Evolutionary conservation across 1,140 invertebrate genomes (phyloP).

Genomic region (Lasioglossum baleicum): DNA sequence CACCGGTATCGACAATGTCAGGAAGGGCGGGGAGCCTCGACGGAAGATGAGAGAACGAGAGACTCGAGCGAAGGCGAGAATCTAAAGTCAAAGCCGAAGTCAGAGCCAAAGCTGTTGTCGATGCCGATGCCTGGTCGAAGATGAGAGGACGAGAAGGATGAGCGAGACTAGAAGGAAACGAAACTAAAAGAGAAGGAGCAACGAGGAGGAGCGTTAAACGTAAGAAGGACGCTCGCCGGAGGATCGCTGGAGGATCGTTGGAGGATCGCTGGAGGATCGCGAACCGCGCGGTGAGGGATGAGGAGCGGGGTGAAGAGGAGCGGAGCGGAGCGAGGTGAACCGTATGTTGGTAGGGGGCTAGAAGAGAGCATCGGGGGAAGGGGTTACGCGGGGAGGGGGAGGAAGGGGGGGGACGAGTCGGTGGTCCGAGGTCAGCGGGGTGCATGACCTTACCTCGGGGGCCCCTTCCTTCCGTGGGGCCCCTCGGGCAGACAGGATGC

Average conservation of each 20-base stretch:
- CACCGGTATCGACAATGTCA: background rate
- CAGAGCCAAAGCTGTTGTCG: background rate
- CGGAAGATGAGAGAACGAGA: background rate
- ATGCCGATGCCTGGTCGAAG: background rate
- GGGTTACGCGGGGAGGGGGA: constrained; percentile 32
- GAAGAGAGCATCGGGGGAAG: constrained; percentile 36
- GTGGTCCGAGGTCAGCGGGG: constrained; percentile 79
- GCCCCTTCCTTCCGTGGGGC: constrained; percentile 79
- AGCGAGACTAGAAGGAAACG: background rate
- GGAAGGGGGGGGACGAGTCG: constrained; percentile 64
- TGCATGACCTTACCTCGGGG: constrained; percentile 79
- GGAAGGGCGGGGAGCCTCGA: background rate
- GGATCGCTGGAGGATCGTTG: constrained; percentile 15
- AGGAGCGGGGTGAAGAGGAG: background rate
- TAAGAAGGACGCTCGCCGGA: constrained; percentile 11
- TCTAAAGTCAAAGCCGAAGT: background rate
- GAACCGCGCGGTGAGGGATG: background rate
- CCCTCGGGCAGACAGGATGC: constrained; percentile 78
- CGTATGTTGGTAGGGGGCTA: constrained; percentile 54
- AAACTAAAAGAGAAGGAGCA: background rate
- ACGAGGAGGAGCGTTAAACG: constrained; percentile 15
- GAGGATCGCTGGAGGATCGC: constrained; percentile 29
- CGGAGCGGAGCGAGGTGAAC: constrained; percentile 32
- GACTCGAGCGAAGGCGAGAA: background rate
- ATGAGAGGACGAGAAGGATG: constrained; percentile 7